Evolutionary conservation across 2,888 invertebrate species (phyloP).

Genomic region (Archips xylosteana): DNA sequence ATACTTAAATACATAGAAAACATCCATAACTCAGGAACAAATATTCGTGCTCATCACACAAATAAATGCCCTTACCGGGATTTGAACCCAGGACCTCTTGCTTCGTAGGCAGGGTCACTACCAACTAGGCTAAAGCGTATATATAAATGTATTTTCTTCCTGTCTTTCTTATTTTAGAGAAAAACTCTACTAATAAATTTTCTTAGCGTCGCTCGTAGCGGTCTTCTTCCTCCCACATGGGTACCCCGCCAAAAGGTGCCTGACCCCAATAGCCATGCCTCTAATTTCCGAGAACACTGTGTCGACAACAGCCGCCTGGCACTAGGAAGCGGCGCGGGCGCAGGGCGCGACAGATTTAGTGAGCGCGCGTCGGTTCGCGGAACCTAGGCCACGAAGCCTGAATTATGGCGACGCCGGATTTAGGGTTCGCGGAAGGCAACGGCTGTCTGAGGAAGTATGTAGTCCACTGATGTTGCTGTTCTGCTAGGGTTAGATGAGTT

Average conservation of each 20-base stretch:
- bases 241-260: not conserved
- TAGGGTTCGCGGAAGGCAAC: conserved; percentile 1
- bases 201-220: too few species aligned
- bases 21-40: too few species aligned
- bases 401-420: conserved; percentile 20
- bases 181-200: too few species aligned
- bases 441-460: not conserved
- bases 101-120: too few species aligned
- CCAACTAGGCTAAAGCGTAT: too few species aligned
- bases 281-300: conserved; percentile 12
- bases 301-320: not conserved
- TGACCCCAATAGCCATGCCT: not conserved
- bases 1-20: too few species aligned
- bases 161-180: too few species aligned
- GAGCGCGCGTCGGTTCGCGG: conserved; percentile 25
- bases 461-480: not conserved
- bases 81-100: too few species aligned
- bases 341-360: conserved; percentile 26
- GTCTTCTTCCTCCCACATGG: too few species aligned
- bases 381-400: conserved; percentile 19
- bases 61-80: too few species aligned
- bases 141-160: too few species aligned
- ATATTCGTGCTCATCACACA: too few species aligned
- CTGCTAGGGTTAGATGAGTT: not conserved
- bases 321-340: conserved; percentile 1